Conservation (phyloP, 2,113 vertebrate genomes). For the Pangasianodon gigas region DNA sequence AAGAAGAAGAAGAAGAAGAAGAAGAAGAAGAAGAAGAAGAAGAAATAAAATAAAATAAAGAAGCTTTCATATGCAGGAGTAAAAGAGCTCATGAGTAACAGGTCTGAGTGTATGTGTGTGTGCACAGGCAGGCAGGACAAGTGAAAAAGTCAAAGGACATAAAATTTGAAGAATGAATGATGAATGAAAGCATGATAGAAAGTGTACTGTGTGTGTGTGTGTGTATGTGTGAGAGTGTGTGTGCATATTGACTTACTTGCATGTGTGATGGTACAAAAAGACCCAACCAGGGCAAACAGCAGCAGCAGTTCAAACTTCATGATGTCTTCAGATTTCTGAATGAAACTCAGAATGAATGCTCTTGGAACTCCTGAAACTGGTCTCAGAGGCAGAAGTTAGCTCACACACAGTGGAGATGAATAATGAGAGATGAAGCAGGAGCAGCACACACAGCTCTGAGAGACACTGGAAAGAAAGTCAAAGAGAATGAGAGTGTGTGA, state of each 20-base stretch:
- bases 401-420: constrained; percentile 24
- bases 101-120: not conserved
- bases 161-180: not conserved
- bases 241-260: constrained; percentile 51
- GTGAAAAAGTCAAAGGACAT: not conserved
- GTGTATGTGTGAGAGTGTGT: not conserved
- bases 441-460: constrained; percentile 32
- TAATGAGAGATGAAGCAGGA: constrained; percentile 25
- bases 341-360: constrained; percentile 18
- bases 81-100: not conserved
- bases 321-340: constrained; percentile 43
- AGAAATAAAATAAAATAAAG: not conserved
- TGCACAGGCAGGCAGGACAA: not conserved
- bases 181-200: not conserved
- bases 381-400: constrained; percentile 3
- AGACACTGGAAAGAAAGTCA: constrained; percentile 33
- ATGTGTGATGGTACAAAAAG: constrained; percentile 43
- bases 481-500: constrained; percentile 37
- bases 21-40: not conserved
- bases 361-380: not conserved
- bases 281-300: constrained; percentile 49
- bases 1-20: not conserved
- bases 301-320: constrained; percentile 50
- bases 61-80: not conserved
- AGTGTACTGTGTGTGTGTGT: not conserved